Base-by-base conservation (phyloP, 2,797 vertebrate genomes). In the Anabas testudineus region DNA sequence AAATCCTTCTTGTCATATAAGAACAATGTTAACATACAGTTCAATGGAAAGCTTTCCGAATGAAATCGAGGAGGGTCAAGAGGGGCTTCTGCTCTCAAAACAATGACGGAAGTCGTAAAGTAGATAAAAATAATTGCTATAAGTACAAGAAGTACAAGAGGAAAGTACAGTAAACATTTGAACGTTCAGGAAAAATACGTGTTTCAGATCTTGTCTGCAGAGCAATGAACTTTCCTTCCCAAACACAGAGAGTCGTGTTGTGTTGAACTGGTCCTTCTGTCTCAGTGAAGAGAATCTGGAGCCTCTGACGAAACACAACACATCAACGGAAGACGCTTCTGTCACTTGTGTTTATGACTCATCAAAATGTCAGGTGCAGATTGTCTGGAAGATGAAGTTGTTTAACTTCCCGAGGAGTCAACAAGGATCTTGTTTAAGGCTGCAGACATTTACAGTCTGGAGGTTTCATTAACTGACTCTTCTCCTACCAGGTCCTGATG, bases 151-250 rank as follows among this genome's bases (percentile, higher is more conserved):
- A 14, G 8, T 10, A 37, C 36, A 42, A 42, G 16, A 4, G 32
- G 10, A 57, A 57, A 63, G 57, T 0, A 37, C 48, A 62, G 68
- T 48, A 78, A 73, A 66, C 26, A 2, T 57, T 60, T 36, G 4
- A 73, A 48, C 15, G 48, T 67, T 71, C 54, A 4, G 60, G 30
- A 32, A 64, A 76, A 81, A 58, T 54, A 12, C 2, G 2, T 39
- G 43, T 39, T 37, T 73, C 16, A 15, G 34, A 66, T 63, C 22
- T 52, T 70, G 75, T 86, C 14, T 8, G 53, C 37, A 65, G 77
- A 49, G 46, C 28, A 26, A 26, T 46, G 59, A 81, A 62, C 81
- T 76, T 64, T 36, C 14, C 61, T 59, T 52, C 64, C 56, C 57
- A 78, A 63, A 71, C 46, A 71, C 47, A 51, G 18, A 59, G 19